Evolutionary conservation across 2,797 vertebrate species (phyloP).

Genomic region (Gambusia yucatana): DNA sequence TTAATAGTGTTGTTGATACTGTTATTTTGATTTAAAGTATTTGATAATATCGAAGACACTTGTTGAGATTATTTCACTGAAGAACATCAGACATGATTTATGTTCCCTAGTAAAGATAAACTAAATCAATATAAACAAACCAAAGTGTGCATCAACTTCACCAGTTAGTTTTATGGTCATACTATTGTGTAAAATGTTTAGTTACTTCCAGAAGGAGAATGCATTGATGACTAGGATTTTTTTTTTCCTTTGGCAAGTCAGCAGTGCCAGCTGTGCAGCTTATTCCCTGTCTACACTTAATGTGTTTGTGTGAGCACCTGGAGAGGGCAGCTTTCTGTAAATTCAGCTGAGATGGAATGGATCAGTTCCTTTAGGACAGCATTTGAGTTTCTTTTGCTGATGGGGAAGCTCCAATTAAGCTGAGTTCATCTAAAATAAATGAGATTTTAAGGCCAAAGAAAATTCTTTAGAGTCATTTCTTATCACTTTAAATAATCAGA

Average conservation of each 20-base stretch:
- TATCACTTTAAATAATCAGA: not conserved
- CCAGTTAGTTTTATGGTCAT: not conserved
- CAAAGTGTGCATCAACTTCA: not conserved
- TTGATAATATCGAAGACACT: not conserved
- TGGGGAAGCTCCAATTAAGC: slow-evolving; percentile 39
- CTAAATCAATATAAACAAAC: not conserved
- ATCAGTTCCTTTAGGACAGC: slow-evolving; percentile 34
- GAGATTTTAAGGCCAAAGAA: not conserved
- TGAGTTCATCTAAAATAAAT: slow-evolving; percentile 5
- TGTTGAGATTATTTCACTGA: not conserved
- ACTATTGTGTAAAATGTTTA: slow-evolving; percentile 8
- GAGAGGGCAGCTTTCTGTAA: slow-evolving; percentile 15
- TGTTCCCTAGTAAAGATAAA: not conserved
- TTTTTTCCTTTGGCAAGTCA: slow-evolving; percentile 47
- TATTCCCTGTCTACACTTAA: slow-evolving; percentile 8
- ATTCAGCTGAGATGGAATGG: slow-evolving; percentile 12
- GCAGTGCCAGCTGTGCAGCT: slow-evolving; percentile 39
- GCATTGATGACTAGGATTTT: slow-evolving; percentile 32
- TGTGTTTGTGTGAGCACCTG: slow-evolving; percentile 16
- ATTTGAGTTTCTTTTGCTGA: slow-evolving; percentile 15
- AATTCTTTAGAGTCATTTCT: not conserved
- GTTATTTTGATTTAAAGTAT: not conserved
- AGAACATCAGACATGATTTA: not conserved
- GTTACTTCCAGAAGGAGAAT: slow-evolving; percentile 11
- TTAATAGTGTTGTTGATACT: not conserved